Conservation (phyloP, 2,113 vertebrate species). For the Lagopus muta region DNA sequence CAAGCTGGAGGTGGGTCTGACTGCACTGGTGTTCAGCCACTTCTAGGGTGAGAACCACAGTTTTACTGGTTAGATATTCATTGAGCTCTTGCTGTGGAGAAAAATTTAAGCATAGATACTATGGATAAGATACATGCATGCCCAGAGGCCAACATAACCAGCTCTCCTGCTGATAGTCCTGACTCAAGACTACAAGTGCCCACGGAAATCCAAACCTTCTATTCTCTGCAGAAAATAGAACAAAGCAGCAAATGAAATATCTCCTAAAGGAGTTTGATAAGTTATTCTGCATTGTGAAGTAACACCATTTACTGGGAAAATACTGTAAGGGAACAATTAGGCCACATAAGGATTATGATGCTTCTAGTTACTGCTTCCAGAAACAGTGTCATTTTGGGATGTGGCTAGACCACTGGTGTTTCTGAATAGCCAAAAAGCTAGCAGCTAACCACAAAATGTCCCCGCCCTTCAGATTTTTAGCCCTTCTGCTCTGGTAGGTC, state of each 20-base stretch:
- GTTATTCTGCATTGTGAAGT: background rate
- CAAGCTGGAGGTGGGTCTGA: rapidly evolving
- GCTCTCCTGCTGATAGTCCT: background rate
- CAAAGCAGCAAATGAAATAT: background rate
- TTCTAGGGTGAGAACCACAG: background rate
- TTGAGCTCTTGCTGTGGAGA: background rate
- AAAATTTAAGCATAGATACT: background rate
- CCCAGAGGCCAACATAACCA: background rate
- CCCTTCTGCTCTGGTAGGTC: background rate
- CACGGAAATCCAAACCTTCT: background rate
- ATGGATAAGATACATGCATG: background rate
- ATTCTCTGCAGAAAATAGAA: background rate
- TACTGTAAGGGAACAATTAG: background rate
- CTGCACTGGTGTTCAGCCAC: background rate
- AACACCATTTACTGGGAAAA: background rate
- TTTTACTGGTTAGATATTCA: background rate
- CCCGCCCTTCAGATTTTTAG: background rate
- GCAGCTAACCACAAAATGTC: background rate
- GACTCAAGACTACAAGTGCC: background rate
- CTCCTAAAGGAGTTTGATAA: background rate
- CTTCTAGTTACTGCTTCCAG: background rate
- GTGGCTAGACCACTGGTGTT: background rate
- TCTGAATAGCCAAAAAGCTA: background rate
- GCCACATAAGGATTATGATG: background rate
- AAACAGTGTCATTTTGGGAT: background rate